A percentile compares a stretch with the other conserved stretches of the same genome.
Conservation (phyloP, 2,888 invertebrate species). For the Nipponacmea schrenckii region DNA sequence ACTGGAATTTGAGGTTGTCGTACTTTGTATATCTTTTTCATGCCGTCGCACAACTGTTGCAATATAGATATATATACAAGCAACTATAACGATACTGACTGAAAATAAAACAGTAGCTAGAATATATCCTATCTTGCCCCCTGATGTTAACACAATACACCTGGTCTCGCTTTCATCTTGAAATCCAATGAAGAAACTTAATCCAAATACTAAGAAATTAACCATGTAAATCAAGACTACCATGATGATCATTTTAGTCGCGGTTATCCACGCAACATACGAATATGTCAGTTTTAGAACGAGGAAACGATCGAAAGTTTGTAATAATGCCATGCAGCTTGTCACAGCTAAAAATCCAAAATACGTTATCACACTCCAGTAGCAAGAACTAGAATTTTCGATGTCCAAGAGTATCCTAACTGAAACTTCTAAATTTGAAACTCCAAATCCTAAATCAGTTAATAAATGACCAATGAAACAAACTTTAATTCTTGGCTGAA, state of each 20-base stretch:
- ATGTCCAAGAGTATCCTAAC: neutral
- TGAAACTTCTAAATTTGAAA: neutral
- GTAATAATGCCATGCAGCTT: neutral
- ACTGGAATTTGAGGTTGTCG: neutral
- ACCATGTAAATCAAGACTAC: neutral
- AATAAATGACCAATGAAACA: slow-evolving; percentile 3
- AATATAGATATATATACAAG: neutral
- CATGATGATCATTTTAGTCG: neutral
- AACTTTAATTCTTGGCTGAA: neutral
- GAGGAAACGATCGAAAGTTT: neutral
- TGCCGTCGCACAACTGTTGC: neutral
- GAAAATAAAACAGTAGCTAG: neutral
- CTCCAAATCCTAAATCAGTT: neutral
- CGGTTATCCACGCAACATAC: neutral
- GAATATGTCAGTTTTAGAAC: neutral
- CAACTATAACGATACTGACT: neutral
- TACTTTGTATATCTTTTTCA: neutral
- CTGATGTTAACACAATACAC: neutral
- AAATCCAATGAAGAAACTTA: neutral
- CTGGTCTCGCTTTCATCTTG: neutral
- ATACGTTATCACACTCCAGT: neutral
- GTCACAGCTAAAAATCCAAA: neutral
- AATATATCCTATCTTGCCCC: neutral
- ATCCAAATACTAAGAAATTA: neutral
- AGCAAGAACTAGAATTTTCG: neutral